These are phyloP conservation scores for Sycon ciliatum DNA, from an alignment of 37 sponge, comb jelly and placozoan genomes.

Conservation along the genomic window DNA sequence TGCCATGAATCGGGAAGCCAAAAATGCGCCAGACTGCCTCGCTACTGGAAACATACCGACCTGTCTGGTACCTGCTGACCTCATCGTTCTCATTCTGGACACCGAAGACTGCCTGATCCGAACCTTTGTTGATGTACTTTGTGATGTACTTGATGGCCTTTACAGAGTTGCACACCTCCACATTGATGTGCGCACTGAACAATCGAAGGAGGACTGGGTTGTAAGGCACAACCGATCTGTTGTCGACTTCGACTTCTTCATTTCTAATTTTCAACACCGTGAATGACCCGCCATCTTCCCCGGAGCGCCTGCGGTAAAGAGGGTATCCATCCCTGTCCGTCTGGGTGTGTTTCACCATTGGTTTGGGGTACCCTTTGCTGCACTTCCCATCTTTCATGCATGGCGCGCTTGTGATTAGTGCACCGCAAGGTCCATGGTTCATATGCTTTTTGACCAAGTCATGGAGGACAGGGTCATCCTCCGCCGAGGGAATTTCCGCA, in stretches of 20 bases:
- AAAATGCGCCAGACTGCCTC: constrained; percentile 45
- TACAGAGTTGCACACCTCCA: constrained; percentile 38
- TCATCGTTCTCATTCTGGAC: constrained; percentile 25
- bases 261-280: too few relatives aligned
- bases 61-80: constrained; percentile 17
- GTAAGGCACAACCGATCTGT: constrained; percentile 51
- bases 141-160: constrained; percentile 48
- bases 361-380: constrained; percentile 37
- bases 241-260: constrained; percentile 43
- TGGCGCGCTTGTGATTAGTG: constrained; percentile 13
- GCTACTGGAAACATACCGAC: constrained; percentile 29
- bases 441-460: constrained; percentile 1
- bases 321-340: constrained; percentile 39
- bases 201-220: constrained; percentile 17
- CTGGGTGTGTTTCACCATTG: constrained; percentile 15
- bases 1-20: constrained; percentile 35
- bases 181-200: constrained; percentile 37
- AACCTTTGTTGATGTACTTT: constrained; percentile 51
- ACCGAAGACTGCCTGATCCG: constrained; percentile 22
- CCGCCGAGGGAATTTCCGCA: constrained; percentile 12
- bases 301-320: constrained; percentile 21
- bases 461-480: not conserved
- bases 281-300: constrained; percentile 46
- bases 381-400: constrained; percentile 50
- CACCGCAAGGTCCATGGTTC: constrained; percentile 19